phyloP scores from a whole-genome alignment of 2,888 invertebrate genomes.

The Deroplatys truncata region DNA sequence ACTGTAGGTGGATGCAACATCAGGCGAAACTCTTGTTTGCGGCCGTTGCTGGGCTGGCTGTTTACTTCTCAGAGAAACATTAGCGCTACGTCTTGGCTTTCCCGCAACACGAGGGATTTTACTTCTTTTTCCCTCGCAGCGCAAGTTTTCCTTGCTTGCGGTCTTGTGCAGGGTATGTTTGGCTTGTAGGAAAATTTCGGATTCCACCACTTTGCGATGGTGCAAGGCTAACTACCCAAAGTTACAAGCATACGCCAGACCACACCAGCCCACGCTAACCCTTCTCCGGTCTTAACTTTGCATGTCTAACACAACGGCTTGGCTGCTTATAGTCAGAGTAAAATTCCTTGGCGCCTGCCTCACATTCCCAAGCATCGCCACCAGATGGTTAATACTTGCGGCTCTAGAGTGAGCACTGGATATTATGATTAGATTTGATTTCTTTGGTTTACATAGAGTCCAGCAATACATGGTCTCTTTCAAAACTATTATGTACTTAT shows the following conservation, averaged over 20 bases:
- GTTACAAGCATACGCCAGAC: background rate
- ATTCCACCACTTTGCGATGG: background rate
- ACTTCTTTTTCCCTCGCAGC: background rate
- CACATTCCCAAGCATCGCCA: background rate
- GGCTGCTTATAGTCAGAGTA: background rate
- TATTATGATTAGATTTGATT: background rate
- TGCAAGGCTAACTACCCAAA: background rate
- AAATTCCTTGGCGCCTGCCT: background rate
- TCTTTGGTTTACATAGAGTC: background rate
- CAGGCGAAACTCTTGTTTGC: background rate
- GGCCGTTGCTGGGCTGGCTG: background rate
- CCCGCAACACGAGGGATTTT: background rate
- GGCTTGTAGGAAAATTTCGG: background rate
- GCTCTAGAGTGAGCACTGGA: background rate
- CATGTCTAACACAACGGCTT: background rate
- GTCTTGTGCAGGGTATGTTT: background rate
- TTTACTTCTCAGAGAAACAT: background rate
- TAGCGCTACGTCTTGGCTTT: background rate
- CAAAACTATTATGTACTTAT: too few species aligned
- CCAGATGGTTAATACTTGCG: background rate
- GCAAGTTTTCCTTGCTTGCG: background rate
- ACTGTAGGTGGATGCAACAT: background rate
- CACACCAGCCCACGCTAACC: background rate
- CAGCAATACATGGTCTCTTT: too few species aligned
- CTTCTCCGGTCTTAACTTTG: background rate